A percentile compares a stretch with the other conserved stretches of the same genome.
Conservation (phyloP, 92 coral and sea anemone species). For the Paramuricea clavata region DNA sequence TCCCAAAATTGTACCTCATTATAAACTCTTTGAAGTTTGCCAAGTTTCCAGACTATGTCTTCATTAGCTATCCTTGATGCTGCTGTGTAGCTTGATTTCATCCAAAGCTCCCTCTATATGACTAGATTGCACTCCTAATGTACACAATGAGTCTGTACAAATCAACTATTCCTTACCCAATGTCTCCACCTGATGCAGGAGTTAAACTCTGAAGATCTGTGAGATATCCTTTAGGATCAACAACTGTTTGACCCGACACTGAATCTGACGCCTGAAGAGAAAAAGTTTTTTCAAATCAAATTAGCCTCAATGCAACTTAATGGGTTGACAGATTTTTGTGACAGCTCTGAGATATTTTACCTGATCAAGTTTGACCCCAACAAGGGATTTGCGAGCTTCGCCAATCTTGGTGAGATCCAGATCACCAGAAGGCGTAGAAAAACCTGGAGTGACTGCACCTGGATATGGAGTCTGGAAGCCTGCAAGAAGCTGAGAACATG, state of each 20-base stretch:
- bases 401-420: conserved; percentile 97
- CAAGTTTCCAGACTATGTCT: too few species aligned
- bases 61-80: too few species aligned
- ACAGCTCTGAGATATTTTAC: conserved; percentile 25
- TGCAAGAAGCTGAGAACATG: conserved; percentile 75
- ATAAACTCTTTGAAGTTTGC: too few species aligned
- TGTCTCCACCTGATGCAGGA: conserved; percentile 91
- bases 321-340: background rate
- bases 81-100: too few species aligned
- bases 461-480: conserved; percentile 98
- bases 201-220: conserved; percentile 97
- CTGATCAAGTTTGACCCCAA: conserved; percentile 98
- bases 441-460: conserved; percentile 87
- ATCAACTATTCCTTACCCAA: conserved; percentile 74
- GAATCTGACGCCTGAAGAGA: conserved; percentile 91
- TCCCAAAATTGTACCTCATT: too few species aligned
- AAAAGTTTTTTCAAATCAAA: too few species aligned
- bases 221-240: conserved; percentile 95
- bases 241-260: conserved; percentile 96
- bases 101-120: too few species aligned
- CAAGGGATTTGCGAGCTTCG: conserved; percentile 96
- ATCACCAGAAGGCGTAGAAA: conserved; percentile 94
- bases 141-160: too few species aligned
- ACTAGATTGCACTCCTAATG: too few species aligned
- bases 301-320: too few species aligned